These are phyloP conservation scores for Intellagama lesueurii DNA, from an alignment of 2,797 vertebrate genomes.

Conservation along the genomic window DNA sequence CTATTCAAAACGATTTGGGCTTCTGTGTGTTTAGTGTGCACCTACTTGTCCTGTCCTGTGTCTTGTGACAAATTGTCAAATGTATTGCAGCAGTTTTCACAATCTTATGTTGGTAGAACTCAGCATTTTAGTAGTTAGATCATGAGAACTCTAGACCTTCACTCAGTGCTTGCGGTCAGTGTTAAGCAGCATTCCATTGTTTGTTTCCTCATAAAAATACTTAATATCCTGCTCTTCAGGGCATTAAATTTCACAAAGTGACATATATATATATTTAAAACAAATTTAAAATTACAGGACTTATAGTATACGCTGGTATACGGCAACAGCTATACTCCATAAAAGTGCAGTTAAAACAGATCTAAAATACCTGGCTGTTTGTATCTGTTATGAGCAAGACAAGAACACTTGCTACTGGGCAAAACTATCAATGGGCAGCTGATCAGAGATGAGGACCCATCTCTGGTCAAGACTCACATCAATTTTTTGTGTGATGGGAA, in stretches of 20 bases:
- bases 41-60: too few relatives aligned
- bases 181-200: neutral
- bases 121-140: too few relatives aligned
- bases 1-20: too few relatives aligned
- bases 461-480: neutral
- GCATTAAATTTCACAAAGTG: neutral
- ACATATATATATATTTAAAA: neutral
- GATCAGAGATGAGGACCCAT: neutral
- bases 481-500: neutral
- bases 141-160: neutral
- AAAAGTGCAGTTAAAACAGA: neutral
- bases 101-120: too few relatives aligned
- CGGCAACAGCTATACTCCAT: neutral
- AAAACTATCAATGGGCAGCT: neutral
- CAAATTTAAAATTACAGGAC: neutral
- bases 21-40: too few relatives aligned
- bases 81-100: too few relatives aligned
- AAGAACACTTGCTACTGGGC: neutral
- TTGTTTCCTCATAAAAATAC: neutral
- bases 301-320: neutral
- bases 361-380: neutral
- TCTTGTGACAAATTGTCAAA: too few relatives aligned
- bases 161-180: neutral
- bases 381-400: neutral
- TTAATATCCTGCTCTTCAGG: neutral